Conservation (phyloP, 2,888 invertebrate genomes). For the Drosophila paramelanica region DNA sequence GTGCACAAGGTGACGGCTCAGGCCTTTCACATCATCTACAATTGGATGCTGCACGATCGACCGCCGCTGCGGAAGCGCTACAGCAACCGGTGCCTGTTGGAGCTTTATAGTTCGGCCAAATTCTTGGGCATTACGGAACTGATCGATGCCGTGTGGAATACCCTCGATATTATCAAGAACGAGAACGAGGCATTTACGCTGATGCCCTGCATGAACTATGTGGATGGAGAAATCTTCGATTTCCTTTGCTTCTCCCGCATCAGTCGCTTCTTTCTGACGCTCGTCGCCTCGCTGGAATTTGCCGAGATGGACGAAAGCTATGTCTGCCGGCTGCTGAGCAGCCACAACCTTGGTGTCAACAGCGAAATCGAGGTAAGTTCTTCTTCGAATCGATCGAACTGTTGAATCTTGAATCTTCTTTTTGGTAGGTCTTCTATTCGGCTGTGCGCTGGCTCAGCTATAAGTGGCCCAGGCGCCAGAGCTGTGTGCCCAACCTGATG, state of each 20-base stretch:
- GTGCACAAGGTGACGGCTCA: constrained; percentile 27
- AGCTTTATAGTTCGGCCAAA: constrained; percentile 36
- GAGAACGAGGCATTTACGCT: constrained; percentile 36
- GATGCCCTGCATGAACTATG: constrained; percentile 1
- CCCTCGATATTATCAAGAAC: constrained; percentile 3
- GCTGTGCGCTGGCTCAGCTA: constrained; percentile 51
- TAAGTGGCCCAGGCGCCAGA: constrained; percentile 31
- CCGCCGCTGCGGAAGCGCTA: not conserved
- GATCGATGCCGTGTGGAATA: constrained; percentile 11
- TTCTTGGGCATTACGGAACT: constrained; percentile 41
- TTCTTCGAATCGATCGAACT: too few species aligned
- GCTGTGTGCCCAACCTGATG: constrained; percentile 16
- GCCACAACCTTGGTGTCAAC: constrained; percentile 52
- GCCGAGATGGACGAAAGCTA: constrained; percentile 11
- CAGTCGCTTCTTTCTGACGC: constrained; percentile 42
- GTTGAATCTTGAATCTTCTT: too few species aligned
- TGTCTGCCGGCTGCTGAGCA: constrained; percentile 31
- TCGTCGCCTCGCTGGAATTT: constrained; percentile 51
- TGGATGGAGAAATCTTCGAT: constrained; percentile 20
- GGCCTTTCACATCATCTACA: constrained; percentile 43
- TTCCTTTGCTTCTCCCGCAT: constrained; percentile 37
- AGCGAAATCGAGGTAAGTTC: constrained; percentile 53
- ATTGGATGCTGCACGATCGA: constrained; percentile 46
- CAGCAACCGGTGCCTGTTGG: constrained; percentile 26
- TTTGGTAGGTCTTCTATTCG: constrained; percentile 47